phyloP scores from a whole-genome alignment of 1,140 invertebrate genomes.

The Bombus balteatus region DNA sequence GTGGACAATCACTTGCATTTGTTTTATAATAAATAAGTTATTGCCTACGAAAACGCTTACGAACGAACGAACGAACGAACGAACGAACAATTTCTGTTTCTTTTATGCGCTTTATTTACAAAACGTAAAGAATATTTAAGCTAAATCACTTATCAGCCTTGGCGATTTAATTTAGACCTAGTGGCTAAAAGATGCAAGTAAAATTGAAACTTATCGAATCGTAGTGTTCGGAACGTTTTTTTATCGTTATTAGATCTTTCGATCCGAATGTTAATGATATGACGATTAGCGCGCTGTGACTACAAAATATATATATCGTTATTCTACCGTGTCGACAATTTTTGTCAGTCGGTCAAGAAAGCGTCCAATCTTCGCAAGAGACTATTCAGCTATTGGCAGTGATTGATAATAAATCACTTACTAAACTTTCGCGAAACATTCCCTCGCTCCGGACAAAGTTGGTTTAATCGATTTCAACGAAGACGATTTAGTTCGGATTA shows the following conservation, averaged over 20 bases:
- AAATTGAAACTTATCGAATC: constrained; percentile 39
- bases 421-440: constrained; percentile 2
- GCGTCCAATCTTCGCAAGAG: neutral
- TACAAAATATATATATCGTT: constrained; percentile 16
- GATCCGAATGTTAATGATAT: constrained; percentile 37
- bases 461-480: neutral
- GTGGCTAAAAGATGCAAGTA: constrained; percentile 47
- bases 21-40: constrained; percentile 80
- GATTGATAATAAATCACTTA: neutral
- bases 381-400: constrained; percentile 17
- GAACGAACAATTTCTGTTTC: constrained; percentile 43
- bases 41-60: constrained; percentile 78
- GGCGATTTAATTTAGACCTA: constrained; percentile 57
- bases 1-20: constrained; percentile 52
- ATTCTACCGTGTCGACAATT: constrained; percentile 10
- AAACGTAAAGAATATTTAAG: constrained; percentile 62
- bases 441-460: neutral
- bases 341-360: neutral
- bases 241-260: neutral
- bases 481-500: neutral
- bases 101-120: constrained; percentile 77
- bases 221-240: constrained; percentile 1
- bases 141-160: constrained; percentile 73
- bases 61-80: constrained; percentile 29
- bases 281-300: constrained; percentile 12